These are phyloP conservation scores for Aurelia aurita DNA, from an alignment of 30 jellyfish, hydroid and myxozoan species.

Conservation along the genomic window DNA sequence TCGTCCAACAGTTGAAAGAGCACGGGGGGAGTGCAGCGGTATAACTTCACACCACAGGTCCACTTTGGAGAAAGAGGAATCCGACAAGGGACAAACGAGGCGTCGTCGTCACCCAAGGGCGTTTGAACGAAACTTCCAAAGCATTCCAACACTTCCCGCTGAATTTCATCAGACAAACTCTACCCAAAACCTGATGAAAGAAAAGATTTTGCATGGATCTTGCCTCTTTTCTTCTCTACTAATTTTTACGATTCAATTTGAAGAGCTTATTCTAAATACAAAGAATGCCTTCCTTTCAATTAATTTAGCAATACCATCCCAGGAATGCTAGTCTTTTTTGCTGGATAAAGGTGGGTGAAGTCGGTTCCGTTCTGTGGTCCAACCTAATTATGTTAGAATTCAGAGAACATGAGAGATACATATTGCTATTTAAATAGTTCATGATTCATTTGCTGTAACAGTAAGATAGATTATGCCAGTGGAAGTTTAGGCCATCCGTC, in stretches of 20 bases:
- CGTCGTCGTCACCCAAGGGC: no score
- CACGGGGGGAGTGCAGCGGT: no score
- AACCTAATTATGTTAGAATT: slow-evolving; percentile 51
- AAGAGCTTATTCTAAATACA: slow-evolving; percentile 5
- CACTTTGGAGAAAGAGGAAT: no score
- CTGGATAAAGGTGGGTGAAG: slow-evolving; percentile 20
- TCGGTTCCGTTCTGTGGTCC: slow-evolving; percentile 73
- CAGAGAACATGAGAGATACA: slow-evolving; percentile 57
- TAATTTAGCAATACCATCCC: slow-evolving; percentile 30
- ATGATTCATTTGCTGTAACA: not conserved
- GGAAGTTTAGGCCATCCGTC: slow-evolving; percentile 5
- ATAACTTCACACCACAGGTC: no score
- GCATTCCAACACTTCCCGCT: not conserved
- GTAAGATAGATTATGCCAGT: not conserved
- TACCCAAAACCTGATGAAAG: slow-evolving; percentile 13
- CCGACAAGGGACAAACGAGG: no score
- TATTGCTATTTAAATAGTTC: not conserved
- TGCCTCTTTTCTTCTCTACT: slow-evolving; percentile 9
- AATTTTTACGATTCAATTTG: slow-evolving; percentile 9
- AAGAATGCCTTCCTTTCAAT: slow-evolving; percentile 42
- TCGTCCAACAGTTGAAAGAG: no score
- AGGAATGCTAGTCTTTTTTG: slow-evolving; percentile 52
- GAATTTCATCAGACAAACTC: slow-evolving; percentile 8
- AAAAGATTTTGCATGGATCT: slow-evolving; percentile 31
- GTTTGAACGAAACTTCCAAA: slow-evolving; percentile 5